Conservation (phyloP, 2,113 vertebrate genomes). For the Solenodon paradoxus region DNA sequence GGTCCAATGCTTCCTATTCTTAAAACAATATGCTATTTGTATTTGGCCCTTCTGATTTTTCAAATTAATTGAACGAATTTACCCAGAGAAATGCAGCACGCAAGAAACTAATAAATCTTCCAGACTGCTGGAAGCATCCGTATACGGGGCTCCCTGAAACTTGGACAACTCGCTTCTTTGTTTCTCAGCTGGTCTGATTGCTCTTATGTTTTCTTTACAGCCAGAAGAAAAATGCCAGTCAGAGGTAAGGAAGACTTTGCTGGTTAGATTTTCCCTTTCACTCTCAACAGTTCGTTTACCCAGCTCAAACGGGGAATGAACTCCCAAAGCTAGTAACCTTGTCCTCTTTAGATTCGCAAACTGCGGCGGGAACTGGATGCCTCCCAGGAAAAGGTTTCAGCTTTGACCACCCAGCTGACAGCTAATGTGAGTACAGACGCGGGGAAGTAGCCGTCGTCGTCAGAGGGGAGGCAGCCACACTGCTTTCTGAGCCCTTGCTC, state of each 20-base stretch:
- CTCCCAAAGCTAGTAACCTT: conserved; percentile 41
- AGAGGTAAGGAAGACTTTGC: conserved; percentile 87
- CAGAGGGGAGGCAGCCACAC: not conserved
- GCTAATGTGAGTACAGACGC: conserved; percentile 91
- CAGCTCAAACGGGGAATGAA: not conserved
- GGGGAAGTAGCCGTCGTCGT: rapidly evolving
- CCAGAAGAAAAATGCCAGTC: conserved; percentile 99
- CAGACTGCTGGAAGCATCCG: not conserved
- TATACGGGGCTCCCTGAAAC: rapidly evolving
- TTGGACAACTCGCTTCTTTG: not conserved
- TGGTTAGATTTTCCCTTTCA: not conserved
- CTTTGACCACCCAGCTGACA: conserved; percentile 96
- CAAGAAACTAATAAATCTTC: not conserved
- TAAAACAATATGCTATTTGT: not conserved
- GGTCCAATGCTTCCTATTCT: not conserved
- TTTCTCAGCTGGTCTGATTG: conserved; percentile 14
- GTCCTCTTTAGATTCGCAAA: conserved; percentile 91
- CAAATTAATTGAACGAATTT: not conserved
- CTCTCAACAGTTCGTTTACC: not conserved
- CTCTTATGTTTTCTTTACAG: conserved; percentile 81
- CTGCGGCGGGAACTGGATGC: conserved; percentile 95
- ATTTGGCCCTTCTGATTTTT: not conserved
- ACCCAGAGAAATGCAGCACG: not conserved
- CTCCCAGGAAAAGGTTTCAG: conserved; percentile 98
- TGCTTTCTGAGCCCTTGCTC: not conserved